A percentile compares a stretch with the other conserved stretches of the same genome.
Evolutionary conservation across 2,797 vertebrate genomes (phyloP).

Genomic region (Kryptopterus vitreolus): DNA sequence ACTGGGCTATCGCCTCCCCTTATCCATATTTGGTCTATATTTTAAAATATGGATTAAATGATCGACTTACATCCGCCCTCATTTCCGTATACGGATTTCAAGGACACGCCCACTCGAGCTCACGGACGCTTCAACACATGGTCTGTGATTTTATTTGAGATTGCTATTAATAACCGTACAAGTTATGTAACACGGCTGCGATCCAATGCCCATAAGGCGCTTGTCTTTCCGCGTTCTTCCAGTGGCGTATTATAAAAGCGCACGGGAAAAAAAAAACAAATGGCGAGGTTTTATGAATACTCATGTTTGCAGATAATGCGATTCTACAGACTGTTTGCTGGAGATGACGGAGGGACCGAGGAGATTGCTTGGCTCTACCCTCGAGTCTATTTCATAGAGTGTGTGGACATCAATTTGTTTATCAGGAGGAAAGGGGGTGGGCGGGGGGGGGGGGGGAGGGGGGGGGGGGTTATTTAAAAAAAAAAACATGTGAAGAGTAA

Average conservation of each 20-base stretch:
- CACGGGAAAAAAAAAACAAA: constrained; percentile 27
- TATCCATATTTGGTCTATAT: background rate
- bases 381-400: constrained; percentile 64
- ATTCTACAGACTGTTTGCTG: constrained; percentile 50
- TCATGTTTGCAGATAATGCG: constrained; percentile 50
- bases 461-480: no score
- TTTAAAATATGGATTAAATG: background rate
- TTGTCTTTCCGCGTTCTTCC: background rate
- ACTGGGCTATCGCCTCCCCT: no score
- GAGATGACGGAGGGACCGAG: constrained; percentile 49
- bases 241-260: background rate
- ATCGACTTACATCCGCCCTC: background rate
- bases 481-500: constrained; percentile 53
- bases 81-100: background rate
- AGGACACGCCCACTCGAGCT: background rate
- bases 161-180: no score
- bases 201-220: background rate
- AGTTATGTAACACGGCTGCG: background rate
- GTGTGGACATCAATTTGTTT: constrained; percentile 70
- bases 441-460: no score
- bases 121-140: background rate
- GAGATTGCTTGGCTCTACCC: constrained; percentile 60
- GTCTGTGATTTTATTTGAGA: background rate
- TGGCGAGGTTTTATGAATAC: constrained; percentile 58
- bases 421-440: constrained; percentile 59